Conservation (phyloP, 1,140 invertebrate genomes). For the Halotydeus destructor region DNA sequence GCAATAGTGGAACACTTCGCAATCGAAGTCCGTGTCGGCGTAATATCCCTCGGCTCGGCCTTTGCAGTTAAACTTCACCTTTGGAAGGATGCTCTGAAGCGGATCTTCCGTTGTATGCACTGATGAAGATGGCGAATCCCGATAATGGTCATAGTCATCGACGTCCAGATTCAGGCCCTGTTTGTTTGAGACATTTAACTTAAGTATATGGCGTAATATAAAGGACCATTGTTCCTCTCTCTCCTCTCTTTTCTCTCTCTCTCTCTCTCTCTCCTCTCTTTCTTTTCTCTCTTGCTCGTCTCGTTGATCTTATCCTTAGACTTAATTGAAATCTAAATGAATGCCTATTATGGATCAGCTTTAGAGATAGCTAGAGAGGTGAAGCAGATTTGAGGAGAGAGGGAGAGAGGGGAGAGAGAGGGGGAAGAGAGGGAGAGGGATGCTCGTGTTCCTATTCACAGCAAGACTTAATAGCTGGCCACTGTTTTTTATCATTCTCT, state of each 20-base stretch:
- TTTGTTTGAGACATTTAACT: neutral
- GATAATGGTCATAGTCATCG: neutral
- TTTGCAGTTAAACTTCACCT: conserved; percentile 18
- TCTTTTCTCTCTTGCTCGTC: too few relatives aligned
- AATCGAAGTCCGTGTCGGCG: conserved; percentile 18
- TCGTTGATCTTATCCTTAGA: too few relatives aligned
- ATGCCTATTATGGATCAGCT: neutral
- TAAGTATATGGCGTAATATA: neutral
- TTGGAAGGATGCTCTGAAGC: conserved; percentile 15
- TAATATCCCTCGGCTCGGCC: conserved; percentile 19
- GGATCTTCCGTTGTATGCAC: conserved; percentile 4
- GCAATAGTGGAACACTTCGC: conserved; percentile 21
- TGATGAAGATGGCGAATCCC: neutral
- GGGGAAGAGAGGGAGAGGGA: too few relatives aligned
- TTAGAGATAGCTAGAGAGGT: neutral
- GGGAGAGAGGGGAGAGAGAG: neutral
- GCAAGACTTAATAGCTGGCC: neutral
- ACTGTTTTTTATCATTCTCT: neutral
- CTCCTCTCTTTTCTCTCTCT: too few relatives aligned
- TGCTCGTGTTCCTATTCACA: too few relatives aligned
- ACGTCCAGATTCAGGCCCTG: neutral
- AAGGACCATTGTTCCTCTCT: neutral
- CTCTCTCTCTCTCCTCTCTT: too few relatives aligned
- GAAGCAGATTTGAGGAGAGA: neutral
- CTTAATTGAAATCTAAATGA: conserved; percentile 1